Percentiles rank a stretch among this genome's conserved stretches.
phyloP scores from a whole-genome alignment of 2,888 invertebrate genomes.

The Encarsia formosa region DNA sequence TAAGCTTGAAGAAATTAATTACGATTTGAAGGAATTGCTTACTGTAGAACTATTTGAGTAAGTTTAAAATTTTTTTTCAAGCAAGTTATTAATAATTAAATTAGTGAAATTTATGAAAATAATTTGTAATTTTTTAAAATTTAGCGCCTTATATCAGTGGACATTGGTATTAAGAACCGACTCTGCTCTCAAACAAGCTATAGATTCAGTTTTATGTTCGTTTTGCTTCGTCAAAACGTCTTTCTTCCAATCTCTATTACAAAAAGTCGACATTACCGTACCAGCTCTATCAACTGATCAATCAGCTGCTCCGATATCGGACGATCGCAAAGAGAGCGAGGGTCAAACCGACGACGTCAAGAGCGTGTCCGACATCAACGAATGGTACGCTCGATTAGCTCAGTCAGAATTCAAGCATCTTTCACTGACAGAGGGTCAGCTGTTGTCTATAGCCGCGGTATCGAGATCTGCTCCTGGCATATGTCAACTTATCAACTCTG shows the following conservation, averaged over 20 bases:
- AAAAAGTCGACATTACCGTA: constrained; percentile 65
- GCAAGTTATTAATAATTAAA: background rate
- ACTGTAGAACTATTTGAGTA: constrained; percentile 73
- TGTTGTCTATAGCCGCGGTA: constrained; percentile 73
- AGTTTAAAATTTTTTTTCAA: constrained; percentile 19
- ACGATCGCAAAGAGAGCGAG: constrained; percentile 57
- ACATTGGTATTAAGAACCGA: constrained; percentile 66
- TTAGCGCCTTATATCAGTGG: constrained; percentile 70
- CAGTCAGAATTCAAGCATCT: constrained; percentile 57
- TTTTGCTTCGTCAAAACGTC: constrained; percentile 80
- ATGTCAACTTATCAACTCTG: constrained; percentile 71
- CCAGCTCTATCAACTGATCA: constrained; percentile 54
- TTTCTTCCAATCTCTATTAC: constrained; percentile 69
- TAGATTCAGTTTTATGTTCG: constrained; percentile 83
- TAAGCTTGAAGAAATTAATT: constrained; percentile 57
- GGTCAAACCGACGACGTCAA: constrained; percentile 71
- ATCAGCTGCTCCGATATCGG: constrained; percentile 57
- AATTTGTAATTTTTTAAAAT: constrained; percentile 15
- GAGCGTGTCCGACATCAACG: constrained; percentile 53
- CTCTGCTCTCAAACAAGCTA: constrained; percentile 73
- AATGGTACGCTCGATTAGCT: constrained; percentile 59
- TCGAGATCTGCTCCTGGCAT: constrained; percentile 78
- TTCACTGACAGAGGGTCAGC: constrained; percentile 61
- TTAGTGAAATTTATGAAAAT: background rate
- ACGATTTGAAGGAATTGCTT: constrained; percentile 65